These are phyloP conservation scores for Ditylenchus weischeri DNA, from an alignment of 2,888 invertebrate genomes.

Conservation along the genomic window DNA sequence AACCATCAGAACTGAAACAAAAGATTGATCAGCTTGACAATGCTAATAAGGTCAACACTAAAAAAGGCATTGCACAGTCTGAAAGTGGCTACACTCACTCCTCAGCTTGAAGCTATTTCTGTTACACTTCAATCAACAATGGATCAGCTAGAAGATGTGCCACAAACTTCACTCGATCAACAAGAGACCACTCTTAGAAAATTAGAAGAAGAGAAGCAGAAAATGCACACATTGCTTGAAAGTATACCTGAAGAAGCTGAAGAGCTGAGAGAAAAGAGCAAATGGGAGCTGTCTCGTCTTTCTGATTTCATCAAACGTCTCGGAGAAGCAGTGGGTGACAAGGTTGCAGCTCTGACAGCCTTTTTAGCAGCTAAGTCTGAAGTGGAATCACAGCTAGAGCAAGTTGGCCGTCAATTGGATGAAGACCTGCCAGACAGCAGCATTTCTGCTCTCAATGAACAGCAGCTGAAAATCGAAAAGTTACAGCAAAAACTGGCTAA, in stretches of 20 bases:
- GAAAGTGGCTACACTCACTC: constrained; percentile 10
- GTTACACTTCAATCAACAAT: constrained; percentile 5
- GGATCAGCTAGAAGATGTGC: constrained; percentile 1
- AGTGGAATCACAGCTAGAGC: constrained; percentile 2
- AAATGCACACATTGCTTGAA: constrained; percentile 13
- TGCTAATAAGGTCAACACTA: background rate
- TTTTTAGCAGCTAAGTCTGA: background rate
- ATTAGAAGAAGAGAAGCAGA: constrained; percentile 17
- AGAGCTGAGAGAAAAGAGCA: constrained; percentile 12
- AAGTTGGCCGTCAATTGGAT: constrained; percentile 4
- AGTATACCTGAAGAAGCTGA: constrained; percentile 19
- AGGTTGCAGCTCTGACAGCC: constrained; percentile 16
- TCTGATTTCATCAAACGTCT: constrained; percentile 16
- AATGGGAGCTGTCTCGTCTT: background rate
- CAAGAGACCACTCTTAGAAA: constrained; percentile 13
- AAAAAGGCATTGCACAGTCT: background rate
- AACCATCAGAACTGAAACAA: background rate
- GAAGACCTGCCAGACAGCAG: background rate
- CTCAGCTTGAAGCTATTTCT: constrained; percentile 17
- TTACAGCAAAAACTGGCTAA: constrained; percentile 3
- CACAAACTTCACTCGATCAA: constrained; percentile 12
- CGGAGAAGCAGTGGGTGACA: constrained; percentile 2
- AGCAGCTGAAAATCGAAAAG: background rate
- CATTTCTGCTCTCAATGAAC: background rate
- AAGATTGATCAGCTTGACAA: background rate